A percentile compares a stretch with the other conserved stretches of the same genome.
Conservation (phyloP, 2,888 invertebrate species). For the Troides helena region DNA sequence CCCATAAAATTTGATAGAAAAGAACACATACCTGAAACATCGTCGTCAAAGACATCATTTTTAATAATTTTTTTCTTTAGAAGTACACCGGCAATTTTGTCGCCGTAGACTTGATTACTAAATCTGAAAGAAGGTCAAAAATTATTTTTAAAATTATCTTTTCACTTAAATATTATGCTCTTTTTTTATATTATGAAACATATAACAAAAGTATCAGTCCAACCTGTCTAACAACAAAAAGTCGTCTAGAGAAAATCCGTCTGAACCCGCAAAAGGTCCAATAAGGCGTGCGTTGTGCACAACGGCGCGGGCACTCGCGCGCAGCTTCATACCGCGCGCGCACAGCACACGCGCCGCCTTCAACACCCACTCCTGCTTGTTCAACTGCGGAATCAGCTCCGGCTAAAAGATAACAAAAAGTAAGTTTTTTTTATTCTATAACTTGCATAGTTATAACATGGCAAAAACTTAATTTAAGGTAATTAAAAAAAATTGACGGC, state of each 20-base stretch:
- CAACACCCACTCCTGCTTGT: slow-evolving; percentile 82
- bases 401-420: slow-evolving; percentile 46
- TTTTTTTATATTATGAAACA: too few relatives aligned
- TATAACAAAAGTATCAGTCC: slow-evolving; percentile 46
- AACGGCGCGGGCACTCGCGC: slow-evolving; percentile 84
- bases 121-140: slow-evolving; percentile 57
- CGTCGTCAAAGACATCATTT: slow-evolving; percentile 68
- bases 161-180: too few relatives aligned
- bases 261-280: slow-evolving; percentile 88
- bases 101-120: slow-evolving; percentile 84
- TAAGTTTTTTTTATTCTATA: too few relatives aligned
- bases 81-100: slow-evolving; percentile 84
- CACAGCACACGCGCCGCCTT: slow-evolving; percentile 85
- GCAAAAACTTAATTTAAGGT: too few relatives aligned
- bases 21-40: slow-evolving; percentile 50
- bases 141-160: too few relatives aligned
- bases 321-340: slow-evolving; percentile 85
- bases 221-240: slow-evolving; percentile 93
- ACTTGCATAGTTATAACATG: too few relatives aligned
- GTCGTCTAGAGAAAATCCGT: slow-evolving; percentile 92
- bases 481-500: too few relatives aligned
- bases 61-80: slow-evolving; percentile 73
- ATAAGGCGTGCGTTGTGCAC: slow-evolving; percentile 93
- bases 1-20: not conserved
- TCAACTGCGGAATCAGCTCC: slow-evolving; percentile 77